phyloP scores from a whole-genome alignment of 2,888 invertebrate genomes.

The Coenonympha glycerion region DNA sequence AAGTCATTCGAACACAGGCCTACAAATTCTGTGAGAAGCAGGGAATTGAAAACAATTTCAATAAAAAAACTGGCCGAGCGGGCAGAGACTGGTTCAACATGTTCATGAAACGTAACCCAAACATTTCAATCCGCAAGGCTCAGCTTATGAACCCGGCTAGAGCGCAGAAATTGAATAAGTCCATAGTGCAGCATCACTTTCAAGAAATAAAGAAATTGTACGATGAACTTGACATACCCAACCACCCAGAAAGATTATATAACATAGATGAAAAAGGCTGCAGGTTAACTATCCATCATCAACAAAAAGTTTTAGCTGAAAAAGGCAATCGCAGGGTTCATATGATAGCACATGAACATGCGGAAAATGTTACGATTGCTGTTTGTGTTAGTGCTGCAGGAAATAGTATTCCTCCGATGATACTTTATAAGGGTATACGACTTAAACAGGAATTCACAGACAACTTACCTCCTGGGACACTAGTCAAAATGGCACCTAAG shows the following conservation, averaged over 20 bases:
- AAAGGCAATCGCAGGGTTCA: neutral
- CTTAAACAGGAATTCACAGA: conserved; percentile 23
- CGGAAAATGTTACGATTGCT: conserved; percentile 20
- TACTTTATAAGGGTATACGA: conserved; percentile 26
- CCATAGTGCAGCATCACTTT: conserved; percentile 22
- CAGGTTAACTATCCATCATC: neutral
- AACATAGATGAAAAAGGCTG: neutral
- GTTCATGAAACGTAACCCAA: conserved; percentile 25
- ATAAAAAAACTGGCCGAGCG: conserved; percentile 11
- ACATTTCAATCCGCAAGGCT: conserved; percentile 20
- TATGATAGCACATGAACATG: conserved; percentile 6
- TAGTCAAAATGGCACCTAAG: too few species aligned
- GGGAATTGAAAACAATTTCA: conserved; percentile 19
- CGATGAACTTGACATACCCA: conserved; percentile 22
- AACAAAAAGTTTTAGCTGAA: neutral
- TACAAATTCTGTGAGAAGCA: conserved; percentile 22
- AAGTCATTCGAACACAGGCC: conserved; percentile 21
- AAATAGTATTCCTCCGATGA: conserved; percentile 21
- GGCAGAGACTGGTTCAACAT: conserved; percentile 25
- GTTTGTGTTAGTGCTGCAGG: conserved; percentile 24
- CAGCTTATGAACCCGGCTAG: conserved; percentile 28
- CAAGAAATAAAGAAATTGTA: conserved; percentile 21
- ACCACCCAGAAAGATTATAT: neutral
- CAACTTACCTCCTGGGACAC: conserved; percentile 8
- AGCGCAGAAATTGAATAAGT: conserved; percentile 18